Conservation (phyloP, 2,797 vertebrate genomes). For the Perodicticus potto region DNA sequence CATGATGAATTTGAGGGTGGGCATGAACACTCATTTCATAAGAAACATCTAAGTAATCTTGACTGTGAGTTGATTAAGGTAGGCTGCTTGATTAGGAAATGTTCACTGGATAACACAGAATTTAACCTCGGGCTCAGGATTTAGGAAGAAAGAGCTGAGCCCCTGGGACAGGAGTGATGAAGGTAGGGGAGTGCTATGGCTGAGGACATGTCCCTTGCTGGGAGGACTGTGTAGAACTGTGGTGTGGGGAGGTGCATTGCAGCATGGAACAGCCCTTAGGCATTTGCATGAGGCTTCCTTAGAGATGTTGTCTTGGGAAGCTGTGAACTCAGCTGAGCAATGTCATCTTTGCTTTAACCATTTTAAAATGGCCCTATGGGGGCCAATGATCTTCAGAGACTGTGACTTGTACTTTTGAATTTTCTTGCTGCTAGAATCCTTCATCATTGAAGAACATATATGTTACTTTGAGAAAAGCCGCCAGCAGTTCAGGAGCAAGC, state of each 20-base stretch:
- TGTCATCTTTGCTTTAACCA: background rate
- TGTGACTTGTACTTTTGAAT: background rate
- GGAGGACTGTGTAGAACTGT: background rate
- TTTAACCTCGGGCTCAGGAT: background rate
- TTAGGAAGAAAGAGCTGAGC: conserved; percentile 19
- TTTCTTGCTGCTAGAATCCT: background rate
- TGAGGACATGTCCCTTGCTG: background rate
- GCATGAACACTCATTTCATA: background rate
- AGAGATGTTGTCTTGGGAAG: background rate
- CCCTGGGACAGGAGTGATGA: fast-evolving
- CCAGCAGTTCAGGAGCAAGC: background rate
- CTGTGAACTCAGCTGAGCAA: background rate
- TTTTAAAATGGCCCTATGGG: background rate
- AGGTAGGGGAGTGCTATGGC: background rate
- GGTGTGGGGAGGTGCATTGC: fast-evolving
- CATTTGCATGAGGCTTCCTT: background rate
- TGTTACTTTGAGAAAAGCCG: background rate
- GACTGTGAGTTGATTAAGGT: background rate
- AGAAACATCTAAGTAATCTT: background rate
- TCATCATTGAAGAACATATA: background rate
- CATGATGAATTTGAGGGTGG: too few relatives aligned
- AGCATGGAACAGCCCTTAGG: background rate
- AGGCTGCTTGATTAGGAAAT: background rate
- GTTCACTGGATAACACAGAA: background rate
- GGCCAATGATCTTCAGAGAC: background rate